Evolutionary conservation across 2,113 vertebrate genomes (phyloP).

Genomic region (Eira barbara): DNA sequence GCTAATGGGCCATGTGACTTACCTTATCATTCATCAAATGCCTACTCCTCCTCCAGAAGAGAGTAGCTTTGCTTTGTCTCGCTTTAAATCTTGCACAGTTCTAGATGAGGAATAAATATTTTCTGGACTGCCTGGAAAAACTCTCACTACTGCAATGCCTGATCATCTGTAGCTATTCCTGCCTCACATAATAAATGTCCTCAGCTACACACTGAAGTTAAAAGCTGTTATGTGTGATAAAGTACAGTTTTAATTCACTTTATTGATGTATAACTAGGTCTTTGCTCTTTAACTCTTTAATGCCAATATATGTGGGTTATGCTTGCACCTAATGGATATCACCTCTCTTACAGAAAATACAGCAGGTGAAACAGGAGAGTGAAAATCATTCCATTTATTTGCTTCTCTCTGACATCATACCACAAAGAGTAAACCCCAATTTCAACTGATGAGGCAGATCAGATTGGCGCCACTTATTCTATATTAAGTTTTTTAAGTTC

Average conservation of each 20-base stretch:
- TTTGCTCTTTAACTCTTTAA: background rate
- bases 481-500: background rate
- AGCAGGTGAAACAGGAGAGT: background rate
- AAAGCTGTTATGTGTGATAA: background rate
- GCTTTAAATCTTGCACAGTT: slow-evolving; percentile 7
- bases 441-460: background rate
- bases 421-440: background rate
- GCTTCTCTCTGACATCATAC: background rate
- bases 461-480: background rate
- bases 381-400: background rate
- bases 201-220: slow-evolving; percentile 27
- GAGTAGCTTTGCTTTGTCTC: background rate
- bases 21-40: background rate
- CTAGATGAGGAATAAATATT: slow-evolving; percentile 41
- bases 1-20: background rate
- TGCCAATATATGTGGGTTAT: background rate
- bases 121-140: slow-evolving; percentile 16
- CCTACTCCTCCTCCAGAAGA: background rate
- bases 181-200: background rate
- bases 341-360: background rate
- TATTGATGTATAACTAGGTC: background rate
- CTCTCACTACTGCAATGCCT: slow-evolving; percentile 2
- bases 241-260: background rate
- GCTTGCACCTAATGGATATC: background rate
- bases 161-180: background rate